Conservation (phyloP, 1,140 invertebrate species). For the Holcopasites calliopsidis region DNA sequence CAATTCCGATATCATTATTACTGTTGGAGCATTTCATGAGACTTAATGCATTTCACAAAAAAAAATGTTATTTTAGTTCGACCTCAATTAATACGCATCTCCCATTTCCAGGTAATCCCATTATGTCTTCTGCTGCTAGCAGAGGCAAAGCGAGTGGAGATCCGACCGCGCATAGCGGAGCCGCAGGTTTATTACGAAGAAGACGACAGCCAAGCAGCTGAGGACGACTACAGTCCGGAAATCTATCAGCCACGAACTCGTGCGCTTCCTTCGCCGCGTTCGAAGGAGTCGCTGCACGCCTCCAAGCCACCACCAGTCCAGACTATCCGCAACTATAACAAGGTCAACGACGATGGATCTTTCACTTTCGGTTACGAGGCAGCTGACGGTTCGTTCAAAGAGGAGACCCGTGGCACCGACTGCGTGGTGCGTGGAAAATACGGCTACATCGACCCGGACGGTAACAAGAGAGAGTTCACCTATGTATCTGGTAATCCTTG, state of each 20-base stretch:
- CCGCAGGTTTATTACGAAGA: constrained; percentile 75
- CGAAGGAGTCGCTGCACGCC: constrained; percentile 80
- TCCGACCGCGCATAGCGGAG: constrained; percentile 70
- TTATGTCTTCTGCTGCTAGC: constrained; percentile 69
- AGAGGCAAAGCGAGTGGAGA: constrained; percentile 70
- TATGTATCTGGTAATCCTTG: constrained; percentile 96
- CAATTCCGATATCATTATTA: no score
- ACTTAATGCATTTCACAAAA: no score
- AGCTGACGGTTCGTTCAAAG: constrained; percentile 93
- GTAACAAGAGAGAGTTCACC: constrained; percentile 92
- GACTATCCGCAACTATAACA: constrained; percentile 90
- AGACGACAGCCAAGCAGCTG: constrained; percentile 67
- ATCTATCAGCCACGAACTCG: constrained; percentile 75
- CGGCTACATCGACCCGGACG: constrained; percentile 93
- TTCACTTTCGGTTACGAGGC: constrained; percentile 94
- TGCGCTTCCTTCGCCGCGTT: constrained; percentile 74
- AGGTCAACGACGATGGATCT: constrained; percentile 90
- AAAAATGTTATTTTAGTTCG: not conserved
- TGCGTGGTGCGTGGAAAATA: constrained; percentile 94
- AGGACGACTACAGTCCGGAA: constrained; percentile 69
- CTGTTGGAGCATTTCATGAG: no score
- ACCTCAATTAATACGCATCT: not conserved
- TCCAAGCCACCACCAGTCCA: constrained; percentile 87
- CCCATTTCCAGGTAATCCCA: constrained; percentile 70
- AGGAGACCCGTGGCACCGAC: constrained; percentile 91